Evolutionary conservation across 1,140 invertebrate species (phyloP), one percentile per base, ranked within the genome.

Genomic region (Rhopalosiphum padi): DNA sequence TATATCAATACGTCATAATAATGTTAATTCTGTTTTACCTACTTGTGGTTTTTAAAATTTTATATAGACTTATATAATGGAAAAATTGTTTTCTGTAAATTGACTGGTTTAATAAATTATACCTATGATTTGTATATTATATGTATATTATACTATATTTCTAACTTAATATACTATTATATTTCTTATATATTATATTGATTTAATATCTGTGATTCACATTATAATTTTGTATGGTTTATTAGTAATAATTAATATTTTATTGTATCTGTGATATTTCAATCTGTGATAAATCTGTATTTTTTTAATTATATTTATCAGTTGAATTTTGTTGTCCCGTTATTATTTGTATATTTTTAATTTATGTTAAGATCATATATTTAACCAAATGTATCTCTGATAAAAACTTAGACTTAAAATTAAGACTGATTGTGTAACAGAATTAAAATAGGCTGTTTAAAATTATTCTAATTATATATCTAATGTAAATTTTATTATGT

Each of bases 241-340:
- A 68, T 68, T 68, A n/a, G 60, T 68, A 68, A n/a, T 68, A 68
- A 68, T 68, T 68, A n/a, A 68, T n/a, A 30, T 18, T 68, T 68
- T n/a, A 68, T 68, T 68, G 60, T 68, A 68, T 68, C 60, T 68
- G 60, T 68, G 60, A 68, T 68, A 68, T 68, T 68, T n/a, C n/a
- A 68, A 68, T 30, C 30, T 68, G 30, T 68, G 30, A 68, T 68
- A 5, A 68, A 15, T n/a, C 11, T 68, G 3, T 68, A 68, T 68
- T 68, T 68, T 68, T 68, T n/a, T n/a, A 68, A 15, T 68, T 68
- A 7, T 68, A 68, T 5, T 68, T 11, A n/a, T 25, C 15, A 48
- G 15, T 48, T n/a, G 3, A n/a, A n/a, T 68, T 68, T 68, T 68
- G 15, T n/a, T n/a, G 4, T 68, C 60, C 60, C 60, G 15, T 68